Evolutionary conservation across 2,797 vertebrate genomes (phyloP), one percentile per base, ranked within the genome.

Genomic region (Gephyroberyx darwinii): DNA sequence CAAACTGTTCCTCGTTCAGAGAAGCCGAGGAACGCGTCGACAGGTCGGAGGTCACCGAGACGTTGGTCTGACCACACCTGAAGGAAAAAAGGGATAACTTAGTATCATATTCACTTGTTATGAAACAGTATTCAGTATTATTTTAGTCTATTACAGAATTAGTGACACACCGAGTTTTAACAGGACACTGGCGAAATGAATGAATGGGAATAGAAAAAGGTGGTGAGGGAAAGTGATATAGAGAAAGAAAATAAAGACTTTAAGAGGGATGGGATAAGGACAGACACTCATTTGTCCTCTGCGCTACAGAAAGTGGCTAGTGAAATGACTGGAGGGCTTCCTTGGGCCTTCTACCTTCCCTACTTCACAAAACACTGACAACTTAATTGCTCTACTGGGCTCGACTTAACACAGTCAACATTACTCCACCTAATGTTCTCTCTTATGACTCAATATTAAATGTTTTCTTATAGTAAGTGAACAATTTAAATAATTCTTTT

Each of bases 1-100:
- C 98, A 90, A 98, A 99, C 88, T 99, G 98, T 71, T 98, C 97
- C 93, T 99, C 97, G n/a, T 94, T 97, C 84, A 98, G 92, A 5
- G 96, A 98, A 47, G 96, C 92, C 0, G 96, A 95, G 39, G 97
- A 98, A 74, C 94, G 96, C 0, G 95, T 95, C 2, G 96, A 98
- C 20, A 97, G 93, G 91, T 96, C 96, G 50, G 95, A 96, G 2
- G 93, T 94, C 66, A 96, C 94, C 0, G 95, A 96, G 14, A 95
- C 92, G 74, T 93, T 95, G 65, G 94, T 94, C 69, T 90, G 93
- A 76, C 88, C 92, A 80, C 92, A 93, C 91, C 95, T 98, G 82
- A 13, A 67, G 82, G 79, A 72, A 51, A 59, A 19, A 20, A 67
- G 4, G 6, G 7, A 64, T 14, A n/a, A 1, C 3, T 19, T 55